A percentile compares a stretch with the other conserved stretches of the same genome.
Conservation (phyloP, 2,797 vertebrate species). For the Notamacropus eugenii region DNA sequence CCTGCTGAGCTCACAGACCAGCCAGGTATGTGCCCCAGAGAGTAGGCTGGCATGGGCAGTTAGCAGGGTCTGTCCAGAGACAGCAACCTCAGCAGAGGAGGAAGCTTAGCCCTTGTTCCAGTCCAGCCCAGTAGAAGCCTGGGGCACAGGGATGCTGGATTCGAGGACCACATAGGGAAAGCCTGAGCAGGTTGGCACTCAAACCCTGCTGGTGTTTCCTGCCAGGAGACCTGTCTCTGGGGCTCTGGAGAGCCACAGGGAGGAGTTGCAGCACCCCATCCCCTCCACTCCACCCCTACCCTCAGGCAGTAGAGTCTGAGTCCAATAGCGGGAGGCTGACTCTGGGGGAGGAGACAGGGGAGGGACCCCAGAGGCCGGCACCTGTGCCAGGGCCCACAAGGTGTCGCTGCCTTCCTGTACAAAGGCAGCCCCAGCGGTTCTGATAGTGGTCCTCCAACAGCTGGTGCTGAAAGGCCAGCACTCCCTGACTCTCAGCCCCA, state of each 20-base stretch:
- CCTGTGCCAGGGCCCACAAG: not conserved
- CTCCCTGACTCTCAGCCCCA: not conserved
- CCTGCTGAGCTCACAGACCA: not conserved
- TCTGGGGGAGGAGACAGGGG: no score
- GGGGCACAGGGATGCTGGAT: no score
- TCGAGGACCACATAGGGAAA: no score
- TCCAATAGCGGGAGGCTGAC: no score
- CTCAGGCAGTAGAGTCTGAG: no score
- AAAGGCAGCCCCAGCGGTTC: not conserved
- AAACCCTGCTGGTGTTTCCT: no score
- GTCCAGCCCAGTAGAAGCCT: no score
- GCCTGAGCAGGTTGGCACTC: no score
- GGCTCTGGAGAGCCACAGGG: not conserved
- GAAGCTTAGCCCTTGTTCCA: not conserved
- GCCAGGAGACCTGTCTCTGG: no score
- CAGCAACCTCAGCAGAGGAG: not conserved
- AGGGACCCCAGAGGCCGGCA: no score
- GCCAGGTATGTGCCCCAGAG: not conserved
- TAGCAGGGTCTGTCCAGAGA: not conserved
- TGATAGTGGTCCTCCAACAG: not conserved
- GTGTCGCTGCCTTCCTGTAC: not conserved
- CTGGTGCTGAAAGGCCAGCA: not conserved
- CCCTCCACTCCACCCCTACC: no score
- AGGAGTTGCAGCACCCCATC: no score
- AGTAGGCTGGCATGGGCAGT: not conserved